Evolutionary conservation across 1,140 invertebrate species (phyloP).

Genomic region (Cydia pomonella): DNA sequence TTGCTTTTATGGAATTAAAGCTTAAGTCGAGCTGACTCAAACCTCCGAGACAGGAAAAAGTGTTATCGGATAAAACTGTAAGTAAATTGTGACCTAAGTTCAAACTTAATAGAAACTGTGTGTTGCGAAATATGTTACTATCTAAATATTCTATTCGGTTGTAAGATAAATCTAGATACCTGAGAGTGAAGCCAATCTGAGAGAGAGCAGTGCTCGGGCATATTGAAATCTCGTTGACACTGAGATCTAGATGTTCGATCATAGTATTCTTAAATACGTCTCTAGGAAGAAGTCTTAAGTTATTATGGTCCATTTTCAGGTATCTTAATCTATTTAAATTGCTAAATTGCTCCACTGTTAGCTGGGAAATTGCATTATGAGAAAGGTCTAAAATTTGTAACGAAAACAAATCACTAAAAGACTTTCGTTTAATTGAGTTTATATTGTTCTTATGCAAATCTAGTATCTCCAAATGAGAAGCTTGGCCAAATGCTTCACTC

Average conservation of each 20-base stretch:
- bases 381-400: constrained; percentile 91
- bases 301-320: constrained; percentile 88
- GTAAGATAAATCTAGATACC: constrained; percentile 88
- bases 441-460: constrained; percentile 89
- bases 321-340: constrained; percentile 88
- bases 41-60: constrained; percentile 90
- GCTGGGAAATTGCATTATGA: constrained; percentile 87
- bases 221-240: constrained; percentile 88
- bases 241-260: constrained; percentile 90
- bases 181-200: constrained; percentile 87
- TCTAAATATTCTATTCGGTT: constrained; percentile 94
- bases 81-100: constrained; percentile 91
- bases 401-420: constrained; percentile 86
- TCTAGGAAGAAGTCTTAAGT: constrained; percentile 87
- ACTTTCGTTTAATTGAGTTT: constrained; percentile 85
- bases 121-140: constrained; percentile 91
- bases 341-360: constrained; percentile 92
- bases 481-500: constrained; percentile 86
- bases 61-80: constrained; percentile 92
- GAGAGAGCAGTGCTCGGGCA: constrained; percentile 87
- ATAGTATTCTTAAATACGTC: constrained; percentile 91
- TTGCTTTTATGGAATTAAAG: constrained; percentile 89
- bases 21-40: constrained; percentile 90
- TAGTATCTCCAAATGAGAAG: constrained; percentile 86
- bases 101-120: constrained; percentile 88